phyloP scores from a whole-genome alignment of 2,113 vertebrate genomes.

The Caracal caracal region DNA sequence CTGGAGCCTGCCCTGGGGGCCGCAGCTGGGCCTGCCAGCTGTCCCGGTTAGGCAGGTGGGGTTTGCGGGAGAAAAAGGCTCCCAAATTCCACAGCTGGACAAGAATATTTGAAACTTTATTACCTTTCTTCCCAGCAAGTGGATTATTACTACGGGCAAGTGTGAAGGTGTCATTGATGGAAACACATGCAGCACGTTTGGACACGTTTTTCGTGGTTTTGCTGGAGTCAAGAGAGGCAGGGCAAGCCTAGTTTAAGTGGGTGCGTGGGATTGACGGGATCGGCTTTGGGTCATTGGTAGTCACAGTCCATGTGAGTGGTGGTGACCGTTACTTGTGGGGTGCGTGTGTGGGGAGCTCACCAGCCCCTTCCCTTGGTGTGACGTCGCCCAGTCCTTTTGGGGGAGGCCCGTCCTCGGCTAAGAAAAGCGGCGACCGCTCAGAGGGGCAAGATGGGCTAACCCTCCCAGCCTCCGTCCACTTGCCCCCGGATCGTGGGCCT shows the following conservation, averaged over 20 bases:
- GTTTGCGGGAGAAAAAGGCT: neutral
- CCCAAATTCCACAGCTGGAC: neutral
- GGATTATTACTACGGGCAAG: neutral
- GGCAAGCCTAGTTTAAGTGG: neutral
- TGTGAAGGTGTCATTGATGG: neutral
- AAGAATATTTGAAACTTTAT: neutral
- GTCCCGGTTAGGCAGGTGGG: neutral
- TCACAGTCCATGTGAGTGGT: neutral
- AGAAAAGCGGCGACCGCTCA: neutral
- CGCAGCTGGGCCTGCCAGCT: neutral
- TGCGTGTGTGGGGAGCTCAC: neutral
- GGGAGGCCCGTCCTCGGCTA: neutral
- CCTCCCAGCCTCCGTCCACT: neutral
- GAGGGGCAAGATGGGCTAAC: neutral
- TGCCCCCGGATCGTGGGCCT: neutral
- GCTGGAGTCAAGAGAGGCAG: neutral
- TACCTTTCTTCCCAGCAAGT: neutral
- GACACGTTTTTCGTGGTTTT: neutral
- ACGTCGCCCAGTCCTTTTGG: neutral
- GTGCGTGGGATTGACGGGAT: neutral
- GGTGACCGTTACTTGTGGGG: neutral
- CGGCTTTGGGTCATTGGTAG: neutral
- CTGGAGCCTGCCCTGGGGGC: neutral
- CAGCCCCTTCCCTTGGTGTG: neutral
- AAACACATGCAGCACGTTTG: neutral